Percentiles rank a stretch among this genome's conserved stretches.
These are phyloP conservation scores for Pandemis heparana DNA, from an alignment of 2,888 invertebrate species.

Conservation along the genomic window DNA sequence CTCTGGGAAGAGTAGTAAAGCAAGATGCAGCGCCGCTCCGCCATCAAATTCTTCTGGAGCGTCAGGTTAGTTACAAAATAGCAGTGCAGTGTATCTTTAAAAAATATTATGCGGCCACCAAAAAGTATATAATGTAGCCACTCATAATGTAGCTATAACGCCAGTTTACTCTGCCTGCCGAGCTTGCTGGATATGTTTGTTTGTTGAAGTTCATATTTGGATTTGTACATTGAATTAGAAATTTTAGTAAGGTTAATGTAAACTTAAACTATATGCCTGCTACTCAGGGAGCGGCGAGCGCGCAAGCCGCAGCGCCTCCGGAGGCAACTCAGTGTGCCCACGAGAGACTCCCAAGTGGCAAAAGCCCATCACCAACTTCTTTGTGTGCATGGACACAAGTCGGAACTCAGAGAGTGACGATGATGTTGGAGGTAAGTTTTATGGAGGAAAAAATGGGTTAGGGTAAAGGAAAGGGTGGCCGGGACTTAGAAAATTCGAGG, in stretches of 20 bases:
- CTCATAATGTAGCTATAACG: too few species aligned
- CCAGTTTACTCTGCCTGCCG: too few species aligned
- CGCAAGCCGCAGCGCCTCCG: constrained; percentile 49
- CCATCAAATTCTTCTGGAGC: constrained; percentile 50
- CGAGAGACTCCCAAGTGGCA: constrained; percentile 86
- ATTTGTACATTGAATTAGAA: too few species aligned
- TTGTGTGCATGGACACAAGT: constrained; percentile 58
- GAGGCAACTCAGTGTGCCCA: constrained; percentile 83
- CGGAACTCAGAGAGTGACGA: constrained; percentile 49
- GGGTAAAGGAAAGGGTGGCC: too few species aligned
- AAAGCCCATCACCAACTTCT: constrained; percentile 83
- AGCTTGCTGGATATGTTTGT: too few species aligned
- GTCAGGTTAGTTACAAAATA: constrained; percentile 51
- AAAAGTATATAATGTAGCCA: too few species aligned
- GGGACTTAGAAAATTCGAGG: too few species aligned
- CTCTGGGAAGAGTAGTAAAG: constrained; percentile 76
- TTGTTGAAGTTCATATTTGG: too few species aligned
- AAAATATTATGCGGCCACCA: too few species aligned
- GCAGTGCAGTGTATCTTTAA: background rate
- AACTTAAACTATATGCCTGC: background rate
- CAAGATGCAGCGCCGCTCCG: constrained; percentile 65
- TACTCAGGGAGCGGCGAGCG: constrained; percentile 55
- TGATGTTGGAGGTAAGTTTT: constrained; percentile 26
- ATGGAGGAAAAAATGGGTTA: too few species aligned
- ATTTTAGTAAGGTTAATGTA: too few species aligned